Conservation (phyloP, 2,113 vertebrate genomes). For the Holacanthus passer region DNA sequence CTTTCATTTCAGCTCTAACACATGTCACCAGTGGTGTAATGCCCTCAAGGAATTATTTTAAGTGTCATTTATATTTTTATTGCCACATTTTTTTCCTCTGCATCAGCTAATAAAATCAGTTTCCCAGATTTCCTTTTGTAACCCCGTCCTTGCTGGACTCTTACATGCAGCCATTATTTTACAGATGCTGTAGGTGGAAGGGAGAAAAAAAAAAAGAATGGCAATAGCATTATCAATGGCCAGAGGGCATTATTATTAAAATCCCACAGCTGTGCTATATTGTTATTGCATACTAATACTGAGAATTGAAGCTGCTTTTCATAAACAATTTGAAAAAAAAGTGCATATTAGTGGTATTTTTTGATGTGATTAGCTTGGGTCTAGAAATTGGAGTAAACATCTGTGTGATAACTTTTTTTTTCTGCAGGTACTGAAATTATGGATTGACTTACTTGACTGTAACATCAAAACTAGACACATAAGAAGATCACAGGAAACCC, state of each 20-base stretch:
- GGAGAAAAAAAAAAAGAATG: not conserved
- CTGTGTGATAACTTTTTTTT: not conserved
- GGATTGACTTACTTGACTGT: not conserved
- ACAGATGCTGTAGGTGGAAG: not conserved
- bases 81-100: not conserved
- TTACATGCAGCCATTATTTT: not conserved
- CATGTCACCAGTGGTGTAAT: not conserved
- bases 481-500: not conserved
- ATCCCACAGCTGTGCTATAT: not conserved
- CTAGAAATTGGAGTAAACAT: not conserved
- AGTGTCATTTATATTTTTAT: not conserved
- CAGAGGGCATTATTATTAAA: not conserved
- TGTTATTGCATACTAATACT: no score
- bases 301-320: not conserved
- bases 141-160: not conserved
- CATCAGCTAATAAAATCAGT: not conserved
- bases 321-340: no score
- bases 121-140: not conserved
- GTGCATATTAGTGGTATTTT: not conserved
- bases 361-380: not conserved
- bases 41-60: not conserved
- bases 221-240: not conserved
- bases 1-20: not conserved
- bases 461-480: slow-evolving; percentile 2
- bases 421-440: not conserved